A percentile compares a stretch with the other conserved stretches of the same genome.
phyloP scores from a whole-genome alignment of 2,797 vertebrate species.

The Forpus xanthops region DNA sequence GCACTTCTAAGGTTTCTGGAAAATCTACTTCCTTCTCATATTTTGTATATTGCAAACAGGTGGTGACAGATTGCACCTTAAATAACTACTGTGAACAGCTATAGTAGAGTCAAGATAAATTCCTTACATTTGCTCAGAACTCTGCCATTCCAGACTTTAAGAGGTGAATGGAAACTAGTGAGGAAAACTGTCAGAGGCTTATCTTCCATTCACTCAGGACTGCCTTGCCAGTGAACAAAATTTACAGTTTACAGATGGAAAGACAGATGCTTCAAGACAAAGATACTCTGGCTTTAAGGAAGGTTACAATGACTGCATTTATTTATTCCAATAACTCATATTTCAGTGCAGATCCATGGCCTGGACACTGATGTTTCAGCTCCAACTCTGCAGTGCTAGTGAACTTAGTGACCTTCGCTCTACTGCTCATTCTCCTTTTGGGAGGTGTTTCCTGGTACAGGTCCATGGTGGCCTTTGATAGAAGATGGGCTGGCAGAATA shows the following conservation, averaged over 20 bases:
- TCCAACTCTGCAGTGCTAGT: background rate
- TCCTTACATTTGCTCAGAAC: background rate
- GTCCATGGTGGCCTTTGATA: slow-evolving; percentile 3
- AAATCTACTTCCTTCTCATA: background rate
- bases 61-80: background rate
- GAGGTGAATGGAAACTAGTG: background rate
- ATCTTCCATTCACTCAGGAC: background rate
- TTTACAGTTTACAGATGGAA: background rate
- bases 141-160: background rate
- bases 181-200: background rate
- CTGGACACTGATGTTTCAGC: background rate
- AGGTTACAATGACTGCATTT: background rate
- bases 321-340: background rate
- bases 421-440: background rate
- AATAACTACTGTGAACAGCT: background rate
- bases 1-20: background rate
- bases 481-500: background rate
- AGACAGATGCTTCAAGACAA: background rate
- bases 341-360: background rate
- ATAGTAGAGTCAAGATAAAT: background rate
- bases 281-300: background rate
- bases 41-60: background rate
- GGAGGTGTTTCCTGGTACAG: background rate
- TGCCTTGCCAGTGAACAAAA: background rate
- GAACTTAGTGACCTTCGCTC: background rate